These are phyloP conservation scores for Patella depressa DNA, from an alignment of 2,888 invertebrate genomes.

Conservation along the genomic window DNA sequence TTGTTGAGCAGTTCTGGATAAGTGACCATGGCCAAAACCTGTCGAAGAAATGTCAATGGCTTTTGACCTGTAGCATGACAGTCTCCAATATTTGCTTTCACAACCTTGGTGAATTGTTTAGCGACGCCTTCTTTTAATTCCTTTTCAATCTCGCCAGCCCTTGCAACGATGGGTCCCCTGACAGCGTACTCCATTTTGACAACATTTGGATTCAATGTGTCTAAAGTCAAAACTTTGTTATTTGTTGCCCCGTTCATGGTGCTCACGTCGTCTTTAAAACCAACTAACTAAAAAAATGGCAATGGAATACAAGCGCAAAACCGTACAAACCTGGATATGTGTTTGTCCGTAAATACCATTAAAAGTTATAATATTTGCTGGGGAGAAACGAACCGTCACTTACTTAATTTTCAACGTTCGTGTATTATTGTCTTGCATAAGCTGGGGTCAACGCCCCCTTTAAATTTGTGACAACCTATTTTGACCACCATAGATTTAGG, in stretches of 20 bases:
- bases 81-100: conserved; percentile 98
- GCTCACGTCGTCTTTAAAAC: too few species aligned
- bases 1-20: conserved; percentile 80
- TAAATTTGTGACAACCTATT: too few species aligned
- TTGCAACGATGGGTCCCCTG: conserved; percentile 92
- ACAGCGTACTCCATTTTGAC: conserved; percentile 97
- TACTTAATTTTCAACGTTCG: too few species aligned
- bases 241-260: not conserved
- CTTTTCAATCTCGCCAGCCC: conserved; percentile 93
- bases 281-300: too few species aligned
- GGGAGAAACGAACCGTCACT: too few species aligned
- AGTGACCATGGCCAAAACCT: conserved; percentile 85
- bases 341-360: too few species aligned
- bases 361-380: too few species aligned
- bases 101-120: conserved; percentile 90
- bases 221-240: conserved; percentile 73
- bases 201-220: conserved; percentile 90
- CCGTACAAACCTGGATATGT: too few species aligned
- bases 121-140: conserved; percentile 75
- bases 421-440: too few species aligned
- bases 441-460: too few species aligned
- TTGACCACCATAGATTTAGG: too few species aligned
- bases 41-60: conserved; percentile 95
- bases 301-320: too few species aligned
- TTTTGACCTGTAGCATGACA: conserved; percentile 97